Base-by-base conservation (phyloP, 2,113 vertebrate species). In the Charina bottae region DNA sequence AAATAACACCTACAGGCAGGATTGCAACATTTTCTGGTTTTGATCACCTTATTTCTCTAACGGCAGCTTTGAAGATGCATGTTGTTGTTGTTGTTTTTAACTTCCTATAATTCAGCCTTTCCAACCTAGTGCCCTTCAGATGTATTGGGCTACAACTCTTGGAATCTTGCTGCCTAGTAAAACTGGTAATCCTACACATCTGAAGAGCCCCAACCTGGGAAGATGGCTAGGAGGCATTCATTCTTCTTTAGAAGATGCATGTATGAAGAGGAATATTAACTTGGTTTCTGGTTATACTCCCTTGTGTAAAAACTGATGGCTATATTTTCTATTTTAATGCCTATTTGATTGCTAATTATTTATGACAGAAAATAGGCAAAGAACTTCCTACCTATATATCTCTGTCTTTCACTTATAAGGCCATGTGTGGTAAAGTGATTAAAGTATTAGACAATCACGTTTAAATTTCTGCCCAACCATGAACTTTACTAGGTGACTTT, bases 1-100 rank as follows among this genome's bases (percentile, higher is more conserved):
- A 94, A 90, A 58, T 91, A 90, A 64, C 85, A 12, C 89, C 92
- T 93, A 59, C 3, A 0, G 88, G 4, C 2, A 46, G 33, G 62
- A 0, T 93, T 92, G 85, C 86, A 87, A 7, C 54, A 86, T 55
- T 15, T 37, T 37, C 72, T 78, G n/a, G 4, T 37, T 78, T 58
- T 55, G n/a, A 92, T 68, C 42, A 0, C 86, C 72, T 91, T 89
- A 90, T 26, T 83, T 83, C 1, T 0, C 90, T 19, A 58, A 58
- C 23, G 42, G 83, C 42, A 49, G 42, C 46, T 33, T 87, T 58
- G 54, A 85, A 4, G 46, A 87, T 87, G 17, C 13, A 58, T 58
- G 15, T 33, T 37, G 54, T 26, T 24, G 58, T 87, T 42, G 42
- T 42, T 42, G 42, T 42, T 85, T 54, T 85, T 59, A 59, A 59